Evolutionary conservation across 37 sponge, comb jelly and placozoan species (phyloP).

Genomic region (Ianthella basta): DNA sequence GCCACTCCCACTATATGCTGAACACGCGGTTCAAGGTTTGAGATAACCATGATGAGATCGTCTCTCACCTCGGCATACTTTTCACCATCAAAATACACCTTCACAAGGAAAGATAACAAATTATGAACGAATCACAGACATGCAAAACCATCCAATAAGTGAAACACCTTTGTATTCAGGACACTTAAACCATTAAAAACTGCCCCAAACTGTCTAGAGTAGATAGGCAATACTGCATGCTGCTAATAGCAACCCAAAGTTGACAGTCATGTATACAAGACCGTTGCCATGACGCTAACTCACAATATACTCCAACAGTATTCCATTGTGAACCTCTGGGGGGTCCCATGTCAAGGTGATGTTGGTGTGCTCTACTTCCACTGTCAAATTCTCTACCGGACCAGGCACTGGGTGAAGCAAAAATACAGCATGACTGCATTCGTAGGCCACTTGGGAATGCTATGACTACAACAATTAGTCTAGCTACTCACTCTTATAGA

Average conservation of each 20-base stretch:
- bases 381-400: not conserved
- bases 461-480: too few relatives aligned
- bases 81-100: slow-evolving; percentile 2
- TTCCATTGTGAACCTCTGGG: slow-evolving; percentile 10
- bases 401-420: not conserved
- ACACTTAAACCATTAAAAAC: not conserved
- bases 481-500: too few relatives aligned
- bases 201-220: too few relatives aligned
- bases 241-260: too few relatives aligned
- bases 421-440: too few relatives aligned
- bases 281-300: not conserved
- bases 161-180: too few relatives aligned
- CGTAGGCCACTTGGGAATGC: too few relatives aligned
- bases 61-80: not conserved
- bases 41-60: not conserved
- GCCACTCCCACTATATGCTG: not conserved
- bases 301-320: not conserved
- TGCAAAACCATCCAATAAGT: too few relatives aligned
- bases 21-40: not conserved
- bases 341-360: slow-evolving; percentile 15
- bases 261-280: not conserved
- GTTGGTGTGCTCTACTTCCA: not conserved
- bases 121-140: too few relatives aligned
- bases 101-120: too few relatives aligned
- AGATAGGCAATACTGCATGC: too few relatives aligned